Evolutionary conservation across 1,140 invertebrate species (phyloP).

Genomic region (Hyposmocoma kahamanoa): DNA sequence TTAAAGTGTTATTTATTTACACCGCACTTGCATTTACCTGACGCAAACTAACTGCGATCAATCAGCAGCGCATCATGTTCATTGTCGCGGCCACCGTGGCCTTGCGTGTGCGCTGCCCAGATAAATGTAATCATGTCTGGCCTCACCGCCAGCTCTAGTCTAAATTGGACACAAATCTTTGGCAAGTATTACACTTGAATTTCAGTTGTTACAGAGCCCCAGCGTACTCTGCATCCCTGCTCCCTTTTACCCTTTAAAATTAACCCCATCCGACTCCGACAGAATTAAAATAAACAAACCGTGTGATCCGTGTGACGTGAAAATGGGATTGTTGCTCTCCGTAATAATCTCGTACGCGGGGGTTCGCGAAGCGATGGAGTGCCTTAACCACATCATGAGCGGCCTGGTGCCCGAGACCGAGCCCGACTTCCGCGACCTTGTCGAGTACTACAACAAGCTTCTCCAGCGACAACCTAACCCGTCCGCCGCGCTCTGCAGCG

Average conservation of each 20-base stretch:
- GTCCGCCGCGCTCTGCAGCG: conserved; percentile 44
- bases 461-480: conserved; percentile 43
- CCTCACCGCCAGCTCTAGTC: conserved; percentile 54
- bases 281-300: conserved; percentile 6
- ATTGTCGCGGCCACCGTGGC: conserved; percentile 28
- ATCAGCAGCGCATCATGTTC: conserved; percentile 34
- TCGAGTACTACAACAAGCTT: conserved; percentile 54
- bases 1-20: no score
- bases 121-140: conserved; percentile 38
- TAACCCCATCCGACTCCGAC: conserved; percentile 35
- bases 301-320: conserved; percentile 18
- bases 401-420: conserved; percentile 57
- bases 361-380: conserved; percentile 78
- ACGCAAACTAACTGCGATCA: conserved; percentile 25
- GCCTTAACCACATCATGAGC: conserved; percentile 72
- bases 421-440: conserved; percentile 51
- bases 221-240: conserved; percentile 62
- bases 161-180: conserved; percentile 65
- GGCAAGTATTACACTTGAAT: conserved; percentile 71
- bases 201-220: conserved; percentile 72
- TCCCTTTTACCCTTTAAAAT: conserved; percentile 24
- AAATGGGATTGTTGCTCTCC: conserved; percentile 82
- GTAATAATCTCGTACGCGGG: conserved; percentile 82
- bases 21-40: conserved; percentile 18
- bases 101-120: conserved; percentile 25